Percentiles rank a stretch among this genome's conserved stretches.
These are phyloP conservation scores for Cuniculus paca DNA, from an alignment of 2,797 vertebrate genomes.

Conservation along the genomic window DNA sequence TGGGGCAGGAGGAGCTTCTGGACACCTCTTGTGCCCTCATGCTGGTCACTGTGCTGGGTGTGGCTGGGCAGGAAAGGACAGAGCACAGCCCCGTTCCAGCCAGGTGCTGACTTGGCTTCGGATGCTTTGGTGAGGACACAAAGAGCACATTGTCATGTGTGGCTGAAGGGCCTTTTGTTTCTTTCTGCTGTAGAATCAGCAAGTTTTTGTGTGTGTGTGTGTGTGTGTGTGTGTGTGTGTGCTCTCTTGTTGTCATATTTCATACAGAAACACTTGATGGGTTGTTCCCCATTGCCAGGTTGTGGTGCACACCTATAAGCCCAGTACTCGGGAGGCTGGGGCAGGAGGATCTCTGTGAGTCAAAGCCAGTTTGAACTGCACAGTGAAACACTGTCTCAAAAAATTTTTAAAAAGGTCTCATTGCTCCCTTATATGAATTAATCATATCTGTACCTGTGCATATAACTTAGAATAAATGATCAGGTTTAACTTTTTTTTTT, in stretches of 20 bases:
- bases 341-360: background rate
- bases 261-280: background rate
- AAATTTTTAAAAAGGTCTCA: background rate
- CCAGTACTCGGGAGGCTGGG: background rate
- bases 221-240: background rate
- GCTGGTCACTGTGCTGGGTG: background rate
- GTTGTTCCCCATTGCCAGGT: background rate
- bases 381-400: background rate
- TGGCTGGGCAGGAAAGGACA: background rate
- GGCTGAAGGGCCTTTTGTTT: background rate
- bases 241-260: background rate
- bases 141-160: rapidly evolving
- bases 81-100: background rate
- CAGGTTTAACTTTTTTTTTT: background rate
- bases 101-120: background rate
- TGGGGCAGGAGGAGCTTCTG: background rate
- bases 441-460: background rate
- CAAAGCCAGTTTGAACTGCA: background rate
- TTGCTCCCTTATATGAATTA: background rate
- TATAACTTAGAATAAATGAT: background rate
- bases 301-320: background rate
- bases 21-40: rapidly evolving
- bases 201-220: background rate
- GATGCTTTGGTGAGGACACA: background rate
- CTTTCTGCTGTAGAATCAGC: background rate